These are phyloP conservation scores for Porites evermanni DNA, from an alignment of 92 coral and sea anemone species.

Conservation along the genomic window DNA sequence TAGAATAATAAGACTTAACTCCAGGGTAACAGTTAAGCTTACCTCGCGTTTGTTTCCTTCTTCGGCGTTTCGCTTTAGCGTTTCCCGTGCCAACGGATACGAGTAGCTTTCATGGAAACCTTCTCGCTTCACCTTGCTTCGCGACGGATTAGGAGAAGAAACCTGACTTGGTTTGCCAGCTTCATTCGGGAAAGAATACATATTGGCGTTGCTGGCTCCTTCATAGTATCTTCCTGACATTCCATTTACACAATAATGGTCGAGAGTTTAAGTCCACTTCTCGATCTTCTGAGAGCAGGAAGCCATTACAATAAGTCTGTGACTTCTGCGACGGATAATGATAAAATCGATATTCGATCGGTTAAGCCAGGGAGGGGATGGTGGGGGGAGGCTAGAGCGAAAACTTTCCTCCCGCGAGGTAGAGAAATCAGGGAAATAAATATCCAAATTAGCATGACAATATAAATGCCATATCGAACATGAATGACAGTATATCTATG, in stretches of 20 bases:
- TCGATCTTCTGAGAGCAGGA: conserved; percentile 6
- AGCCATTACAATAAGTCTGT: conserved; percentile 10
- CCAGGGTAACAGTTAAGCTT: not conserved
- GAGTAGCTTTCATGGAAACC: conserved; percentile 39
- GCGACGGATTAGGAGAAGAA: conserved; percentile 24
- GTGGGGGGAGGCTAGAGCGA: not conserved
- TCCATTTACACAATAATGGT: conserved; percentile 30
- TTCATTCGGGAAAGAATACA: conserved; percentile 36
- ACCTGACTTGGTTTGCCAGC: conserved; percentile 17
- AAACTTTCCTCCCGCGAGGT: not conserved
- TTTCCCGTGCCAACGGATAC: conserved; percentile 40
- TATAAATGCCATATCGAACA: no score
- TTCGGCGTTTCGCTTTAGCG: conserved; percentile 40
- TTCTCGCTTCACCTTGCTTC: conserved; percentile 24
- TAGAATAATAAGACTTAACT: not conserved
- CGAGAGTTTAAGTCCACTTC: not conserved
- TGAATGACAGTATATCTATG: no score
- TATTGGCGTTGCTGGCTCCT: conserved; percentile 21
- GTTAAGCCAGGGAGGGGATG: not conserved
- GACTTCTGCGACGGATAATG: conserved; percentile 2
- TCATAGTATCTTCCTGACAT: conserved; percentile 39
- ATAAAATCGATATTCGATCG: conserved; percentile 19
- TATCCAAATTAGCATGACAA: no score
- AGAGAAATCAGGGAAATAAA: no score
- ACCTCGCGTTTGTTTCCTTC: conserved; percentile 52